Percentiles rank a stretch among this genome's conserved stretches.
Conservation (phyloP, 2,113 vertebrate genomes). For the Athene noctua region DNA sequence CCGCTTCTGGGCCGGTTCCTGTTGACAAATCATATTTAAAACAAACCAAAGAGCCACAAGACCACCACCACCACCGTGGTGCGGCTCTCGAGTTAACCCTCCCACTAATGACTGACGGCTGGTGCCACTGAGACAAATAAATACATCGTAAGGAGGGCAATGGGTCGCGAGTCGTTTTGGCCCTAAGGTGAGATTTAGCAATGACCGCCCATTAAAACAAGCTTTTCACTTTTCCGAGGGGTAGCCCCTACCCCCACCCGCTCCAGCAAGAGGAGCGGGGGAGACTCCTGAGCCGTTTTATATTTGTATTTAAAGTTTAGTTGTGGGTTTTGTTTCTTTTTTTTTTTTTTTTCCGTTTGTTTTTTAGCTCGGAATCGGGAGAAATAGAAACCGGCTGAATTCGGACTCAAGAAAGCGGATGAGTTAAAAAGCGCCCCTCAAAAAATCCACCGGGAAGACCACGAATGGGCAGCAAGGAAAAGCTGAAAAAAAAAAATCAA, state of each 20-base stretch:
- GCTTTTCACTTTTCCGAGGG: slow-evolving; percentile 56
- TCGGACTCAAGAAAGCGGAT: neutral
- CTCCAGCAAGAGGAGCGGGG: neutral
- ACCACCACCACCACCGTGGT: neutral
- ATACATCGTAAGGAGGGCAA: slow-evolving; percentile 65
- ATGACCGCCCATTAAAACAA: slow-evolving; percentile 61
- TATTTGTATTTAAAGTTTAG: neutral
- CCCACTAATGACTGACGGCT: slow-evolving; percentile 56
- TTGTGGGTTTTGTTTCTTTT: too few relatives aligned
- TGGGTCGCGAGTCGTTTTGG: slow-evolving; percentile 61
- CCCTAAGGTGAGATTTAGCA: slow-evolving; percentile 60
- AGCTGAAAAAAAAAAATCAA: neutral
- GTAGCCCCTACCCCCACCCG: neutral
- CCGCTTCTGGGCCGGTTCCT: neutral
- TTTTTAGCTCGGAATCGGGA: neutral
- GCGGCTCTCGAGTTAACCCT: slow-evolving; percentile 2
- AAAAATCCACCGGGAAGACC: neutral
- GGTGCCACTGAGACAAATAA: slow-evolving; percentile 63
- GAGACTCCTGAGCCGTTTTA: neutral
- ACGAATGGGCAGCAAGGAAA: neutral
- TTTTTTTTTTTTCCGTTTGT: neutral
- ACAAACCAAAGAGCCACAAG: neutral
- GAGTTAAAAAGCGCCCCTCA: neutral
- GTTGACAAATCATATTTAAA: neutral
- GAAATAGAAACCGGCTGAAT: neutral